phyloP scores from a whole-genome alignment of 1,140 invertebrate genomes.

The Musca vetustissima region DNA sequence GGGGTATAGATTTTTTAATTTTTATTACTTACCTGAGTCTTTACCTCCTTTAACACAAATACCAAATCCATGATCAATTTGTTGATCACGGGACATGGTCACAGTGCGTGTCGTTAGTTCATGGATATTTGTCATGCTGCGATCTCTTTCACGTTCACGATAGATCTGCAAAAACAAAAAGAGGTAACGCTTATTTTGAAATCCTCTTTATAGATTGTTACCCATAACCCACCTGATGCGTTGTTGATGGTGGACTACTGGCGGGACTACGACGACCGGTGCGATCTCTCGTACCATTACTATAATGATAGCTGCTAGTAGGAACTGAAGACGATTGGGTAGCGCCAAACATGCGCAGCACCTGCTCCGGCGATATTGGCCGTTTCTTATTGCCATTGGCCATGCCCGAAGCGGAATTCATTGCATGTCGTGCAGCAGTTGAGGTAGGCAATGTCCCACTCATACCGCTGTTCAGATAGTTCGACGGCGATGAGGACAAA shows the following conservation, averaged over 20 bases:
- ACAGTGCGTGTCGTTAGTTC: conserved; percentile 78
- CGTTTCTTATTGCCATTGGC: conserved; percentile 63
- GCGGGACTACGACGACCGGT: conserved; percentile 64
- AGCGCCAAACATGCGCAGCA: conserved; percentile 66
- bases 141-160: conserved; percentile 54
- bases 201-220: too few species aligned
- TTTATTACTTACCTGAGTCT: conserved; percentile 68
- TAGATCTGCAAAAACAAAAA: conserved; percentile 37
- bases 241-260: conserved; percentile 72
- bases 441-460: conserved; percentile 52
- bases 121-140: conserved; percentile 66
- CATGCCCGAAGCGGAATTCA: conserved; percentile 27
- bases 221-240: conserved; percentile 60
- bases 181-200: neutral
- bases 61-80: conserved; percentile 80
- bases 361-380: conserved; percentile 77
- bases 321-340: conserved; percentile 56
- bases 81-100: conserved; percentile 76
- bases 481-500: conserved; percentile 61
- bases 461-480: conserved; percentile 55
- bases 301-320: conserved; percentile 56
- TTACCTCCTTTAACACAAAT: conserved; percentile 88
- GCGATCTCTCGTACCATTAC: conserved; percentile 49
- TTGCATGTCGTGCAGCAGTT: conserved; percentile 36
- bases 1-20: neutral